Conservation (phyloP, 1,140 invertebrate genomes). For the Formica exsecta region DNA sequence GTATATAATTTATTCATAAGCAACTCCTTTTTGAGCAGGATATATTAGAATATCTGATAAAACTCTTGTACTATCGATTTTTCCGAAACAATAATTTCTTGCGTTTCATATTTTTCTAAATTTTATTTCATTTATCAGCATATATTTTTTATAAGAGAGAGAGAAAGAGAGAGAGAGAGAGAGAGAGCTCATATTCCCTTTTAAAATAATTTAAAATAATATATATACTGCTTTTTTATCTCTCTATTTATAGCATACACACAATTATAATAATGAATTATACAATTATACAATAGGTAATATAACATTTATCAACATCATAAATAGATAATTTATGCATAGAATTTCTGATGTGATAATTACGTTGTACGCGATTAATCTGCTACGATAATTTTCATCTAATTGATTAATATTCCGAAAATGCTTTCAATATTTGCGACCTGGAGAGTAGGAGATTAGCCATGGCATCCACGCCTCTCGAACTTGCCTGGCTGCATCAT, state of each 20-base stretch:
- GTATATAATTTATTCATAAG: conserved; percentile 47
- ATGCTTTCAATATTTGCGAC: conserved; percentile 34
- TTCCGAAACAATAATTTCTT: neutral
- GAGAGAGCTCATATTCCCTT: no score
- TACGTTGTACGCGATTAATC: neutral
- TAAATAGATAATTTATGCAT: conserved; percentile 15
- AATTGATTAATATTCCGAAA: conserved; percentile 17
- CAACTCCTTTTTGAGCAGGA: neutral
- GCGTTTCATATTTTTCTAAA: neutral
- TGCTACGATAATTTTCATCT: conserved; percentile 2
- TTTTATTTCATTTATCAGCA: neutral
- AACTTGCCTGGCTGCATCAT: conserved; percentile 81
- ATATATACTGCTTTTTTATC: neutral
- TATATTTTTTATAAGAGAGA: neutral
- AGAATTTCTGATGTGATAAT: no score
- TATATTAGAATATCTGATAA: neutral
- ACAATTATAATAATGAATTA: conserved; percentile 11
- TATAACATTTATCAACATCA: conserved; percentile 8
- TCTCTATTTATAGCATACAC: neutral
- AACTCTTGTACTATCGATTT: neutral
- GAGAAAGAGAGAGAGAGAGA: no score
- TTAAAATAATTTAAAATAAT: neutral
- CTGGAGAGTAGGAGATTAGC: conserved; percentile 68
- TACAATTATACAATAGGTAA: neutral
- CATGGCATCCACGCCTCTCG: conserved; percentile 74